Evolutionary conservation across 1,140 invertebrate species (phyloP).

Genomic region (Ceratitis capitata): DNA sequence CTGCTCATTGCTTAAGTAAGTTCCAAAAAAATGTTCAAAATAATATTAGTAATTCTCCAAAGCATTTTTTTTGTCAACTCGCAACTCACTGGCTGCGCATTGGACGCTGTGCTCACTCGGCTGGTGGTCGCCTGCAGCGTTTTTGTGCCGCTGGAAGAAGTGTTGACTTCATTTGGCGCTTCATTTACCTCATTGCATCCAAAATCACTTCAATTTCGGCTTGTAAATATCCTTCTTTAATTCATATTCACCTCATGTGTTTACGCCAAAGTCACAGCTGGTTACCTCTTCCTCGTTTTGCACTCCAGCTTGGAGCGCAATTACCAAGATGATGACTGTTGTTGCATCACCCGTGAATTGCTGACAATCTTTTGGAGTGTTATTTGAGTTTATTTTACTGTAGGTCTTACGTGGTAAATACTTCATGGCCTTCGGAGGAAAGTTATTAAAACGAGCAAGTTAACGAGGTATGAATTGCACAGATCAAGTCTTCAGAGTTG

Average conservation of each 20-base stretch:
- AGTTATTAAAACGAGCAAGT: too few species aligned
- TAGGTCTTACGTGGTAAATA: too few species aligned
- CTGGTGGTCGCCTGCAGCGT: slow-evolving; percentile 19
- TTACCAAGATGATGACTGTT: not conserved
- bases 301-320: not conserved
- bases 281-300: not conserved
- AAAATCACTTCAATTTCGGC: not conserved
- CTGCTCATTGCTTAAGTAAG: slow-evolving; percentile 8
- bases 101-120: not conserved
- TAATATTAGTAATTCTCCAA: not conserved
- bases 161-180: slow-evolving; percentile 36
- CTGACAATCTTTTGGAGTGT: not conserved
- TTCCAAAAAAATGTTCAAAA: not conserved
- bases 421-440: too few species aligned
- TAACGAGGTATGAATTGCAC: too few species aligned
- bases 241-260: not conserved
- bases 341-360: not conserved
- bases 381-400: not conserved
- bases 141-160: slow-evolving; percentile 30
- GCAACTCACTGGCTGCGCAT: not conserved
- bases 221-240: not conserved
- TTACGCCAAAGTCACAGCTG: slow-evolving; percentile 13
- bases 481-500: too few species aligned
- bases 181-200: slow-evolving; percentile 22
- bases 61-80: not conserved